A percentile compares a stretch with the other conserved stretches of the same genome.
Conservation (phyloP, 2,113 vertebrate species). For the Indicator maculatus region DNA sequence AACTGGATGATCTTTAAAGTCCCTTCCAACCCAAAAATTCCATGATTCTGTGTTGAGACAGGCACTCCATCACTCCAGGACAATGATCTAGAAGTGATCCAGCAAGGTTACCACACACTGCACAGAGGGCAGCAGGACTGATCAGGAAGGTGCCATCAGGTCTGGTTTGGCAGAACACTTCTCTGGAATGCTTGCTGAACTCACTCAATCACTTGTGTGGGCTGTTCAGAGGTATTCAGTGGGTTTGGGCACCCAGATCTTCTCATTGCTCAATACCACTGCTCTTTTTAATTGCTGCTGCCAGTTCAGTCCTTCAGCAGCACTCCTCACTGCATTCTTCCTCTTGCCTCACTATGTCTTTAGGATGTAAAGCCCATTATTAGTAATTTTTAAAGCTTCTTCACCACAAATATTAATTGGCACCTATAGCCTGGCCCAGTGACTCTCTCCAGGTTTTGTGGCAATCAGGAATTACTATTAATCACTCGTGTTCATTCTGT, state of each 20-base stretch:
- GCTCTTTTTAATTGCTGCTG: neutral
- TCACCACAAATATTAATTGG: too few species aligned
- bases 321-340: neutral
- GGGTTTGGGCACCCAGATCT: neutral
- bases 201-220: neutral
- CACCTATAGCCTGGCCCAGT: too few species aligned
- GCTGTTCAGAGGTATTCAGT: neutral
- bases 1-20: too few species aligned
- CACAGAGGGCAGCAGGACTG: neutral
- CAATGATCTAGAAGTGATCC: neutral
- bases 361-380: too few species aligned
- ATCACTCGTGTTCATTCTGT: too few species aligned
- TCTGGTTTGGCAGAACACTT: neutral
- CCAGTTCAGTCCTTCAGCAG: neutral
- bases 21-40: too few species aligned
- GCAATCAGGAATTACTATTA: too few species aligned
- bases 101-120: neutral
- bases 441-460: too few species aligned
- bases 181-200: neutral
- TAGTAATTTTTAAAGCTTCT: too few species aligned
- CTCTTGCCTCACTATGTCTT: neutral
- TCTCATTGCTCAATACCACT: neutral
- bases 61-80: accelerated
- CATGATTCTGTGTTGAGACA: neutral
- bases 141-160: neutral